phyloP scores from a whole-genome alignment of 2,888 invertebrate species.

The Linnaemya tessellans region DNA sequence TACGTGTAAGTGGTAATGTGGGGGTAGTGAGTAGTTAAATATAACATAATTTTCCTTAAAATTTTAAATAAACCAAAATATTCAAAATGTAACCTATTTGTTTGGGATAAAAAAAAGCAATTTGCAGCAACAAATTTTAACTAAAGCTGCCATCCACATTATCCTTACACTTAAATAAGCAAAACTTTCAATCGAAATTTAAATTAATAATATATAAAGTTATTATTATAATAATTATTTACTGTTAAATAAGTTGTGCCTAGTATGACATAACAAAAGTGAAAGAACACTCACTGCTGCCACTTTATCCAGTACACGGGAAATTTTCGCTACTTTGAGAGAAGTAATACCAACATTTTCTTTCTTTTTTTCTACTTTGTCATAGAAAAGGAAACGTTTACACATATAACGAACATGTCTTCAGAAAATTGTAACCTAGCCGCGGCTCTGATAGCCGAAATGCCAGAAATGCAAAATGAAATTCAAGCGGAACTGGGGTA shows the following conservation, averaged over 20 bases:
- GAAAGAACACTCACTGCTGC: slow-evolving; percentile 58
- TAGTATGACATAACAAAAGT: slow-evolving; percentile 1
- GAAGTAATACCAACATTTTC: slow-evolving; percentile 60
- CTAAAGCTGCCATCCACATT: slow-evolving; percentile 74
- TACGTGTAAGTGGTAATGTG: slow-evolving; percentile 76
- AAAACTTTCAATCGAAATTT: neutral
- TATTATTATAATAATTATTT: neutral
- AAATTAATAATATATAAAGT: too few relatives aligned
- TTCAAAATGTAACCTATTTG: neutral
- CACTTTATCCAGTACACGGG: slow-evolving; percentile 58
- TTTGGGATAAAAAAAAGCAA: slow-evolving; percentile 2
- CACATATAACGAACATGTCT: slow-evolving; percentile 52
- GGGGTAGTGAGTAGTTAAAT: slow-evolving; percentile 77
- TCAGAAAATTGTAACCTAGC: slow-evolving; percentile 51
- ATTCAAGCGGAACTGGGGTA: slow-evolving; percentile 63
- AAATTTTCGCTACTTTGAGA: slow-evolving; percentile 28
- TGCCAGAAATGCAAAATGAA: slow-evolving; percentile 71
- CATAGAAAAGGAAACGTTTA: slow-evolving; percentile 44
- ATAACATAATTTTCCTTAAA: neutral
- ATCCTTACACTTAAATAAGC: slow-evolving; percentile 43
- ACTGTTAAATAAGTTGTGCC: slow-evolving; percentile 3
- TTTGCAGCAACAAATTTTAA: slow-evolving; percentile 58
- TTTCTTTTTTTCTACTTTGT: slow-evolving; percentile 50
- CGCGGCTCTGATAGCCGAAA: slow-evolving; percentile 67
- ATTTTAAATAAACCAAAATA: neutral